phyloP scores from a whole-genome alignment of 2,113 vertebrate species.

The Entelurus aequoreus region DNA sequence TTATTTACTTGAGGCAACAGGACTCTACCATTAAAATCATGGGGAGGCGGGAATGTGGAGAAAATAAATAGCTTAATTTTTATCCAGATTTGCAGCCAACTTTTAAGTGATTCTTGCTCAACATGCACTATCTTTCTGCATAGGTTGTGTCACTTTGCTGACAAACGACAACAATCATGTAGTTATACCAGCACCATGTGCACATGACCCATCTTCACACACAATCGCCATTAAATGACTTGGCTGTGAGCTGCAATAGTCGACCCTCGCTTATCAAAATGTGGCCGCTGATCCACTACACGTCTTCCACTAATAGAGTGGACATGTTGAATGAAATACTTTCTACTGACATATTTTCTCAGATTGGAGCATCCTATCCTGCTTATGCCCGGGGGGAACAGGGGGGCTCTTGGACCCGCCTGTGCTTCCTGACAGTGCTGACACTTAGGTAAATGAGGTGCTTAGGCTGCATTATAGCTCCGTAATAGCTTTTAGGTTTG shows the following conservation, averaged over 20 bases:
- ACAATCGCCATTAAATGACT: conserved; percentile 56
- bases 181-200: conserved; percentile 48
- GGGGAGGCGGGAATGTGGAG: background rate
- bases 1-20: background rate
- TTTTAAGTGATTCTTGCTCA: conserved; percentile 15
- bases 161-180: too few relatives aligned
- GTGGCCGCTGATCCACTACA: conserved; percentile 73
- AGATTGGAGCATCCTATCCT: conserved; percentile 75
- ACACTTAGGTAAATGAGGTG: conserved; percentile 87
- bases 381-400: conserved; percentile 51
- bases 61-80: too few relatives aligned
- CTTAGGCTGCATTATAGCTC: conserved; percentile 85
- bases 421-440: conserved; percentile 65
- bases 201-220: conserved; percentile 77
- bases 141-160: background rate
- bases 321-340: conserved; percentile 79
- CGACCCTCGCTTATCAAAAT: conserved; percentile 63
- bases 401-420: conserved; percentile 41
- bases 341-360: conserved; percentile 78
- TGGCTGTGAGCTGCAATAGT: conserved; percentile 59
- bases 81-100: too few relatives aligned
- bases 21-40: background rate
- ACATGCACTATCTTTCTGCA: conserved; percentile 18
- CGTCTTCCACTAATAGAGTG: conserved; percentile 76
- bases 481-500: conserved; percentile 86